Base-by-base conservation (phyloP, 2,888 invertebrate species). In the Celastrina argiolus region DNA sequence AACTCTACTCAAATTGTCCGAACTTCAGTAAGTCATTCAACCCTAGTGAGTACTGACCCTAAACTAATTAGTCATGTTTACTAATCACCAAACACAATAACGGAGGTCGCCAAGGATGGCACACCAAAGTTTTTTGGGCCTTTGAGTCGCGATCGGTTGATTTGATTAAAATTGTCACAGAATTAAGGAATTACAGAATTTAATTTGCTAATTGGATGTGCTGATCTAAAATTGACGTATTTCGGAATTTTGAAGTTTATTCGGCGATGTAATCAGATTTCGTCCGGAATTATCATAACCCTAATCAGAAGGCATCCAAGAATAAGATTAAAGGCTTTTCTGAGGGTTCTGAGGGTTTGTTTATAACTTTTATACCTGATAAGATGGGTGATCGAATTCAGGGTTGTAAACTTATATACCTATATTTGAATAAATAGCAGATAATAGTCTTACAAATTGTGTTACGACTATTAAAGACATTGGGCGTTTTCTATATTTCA, bases 181-280 rank as follows among this genome's bases (percentile, higher is more conserved):
- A 71, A 69, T 71, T 67, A 69, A 71, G 68, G 71, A 68, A 65
- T 66, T 66, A 67, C 71, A 41, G 66, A 69, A 71, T 69, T 66
- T 69, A 68, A 71, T 71, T 71, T 69, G 65, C 65, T 69, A 71
- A 71, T 71, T 69, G 66, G 71, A 42, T 69, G 59, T 58, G 31
- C 18, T 58, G 31, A 58, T 58, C 31, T 58, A 28, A 31, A 58
- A 31, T 58, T 51, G 51, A 51, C 14, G 51, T 51, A 51, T 51
- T 51, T 51, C 22, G 22, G 12, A 51, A 51, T 51, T 51, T 22
- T 51, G 51, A 51, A 51, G 51, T 51, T 51, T 51, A 51, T 51
- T 26, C 51, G 22, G 10, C 22, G 51, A 51, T 51, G 12, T 51
- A 51, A 51, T 51, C 22, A 51, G 26, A 51, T 51, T 51, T 12